Evolutionary conservation across 2,797 vertebrate genomes (phyloP).

Genomic region (Urocyon cinereoargenteus): DNA sequence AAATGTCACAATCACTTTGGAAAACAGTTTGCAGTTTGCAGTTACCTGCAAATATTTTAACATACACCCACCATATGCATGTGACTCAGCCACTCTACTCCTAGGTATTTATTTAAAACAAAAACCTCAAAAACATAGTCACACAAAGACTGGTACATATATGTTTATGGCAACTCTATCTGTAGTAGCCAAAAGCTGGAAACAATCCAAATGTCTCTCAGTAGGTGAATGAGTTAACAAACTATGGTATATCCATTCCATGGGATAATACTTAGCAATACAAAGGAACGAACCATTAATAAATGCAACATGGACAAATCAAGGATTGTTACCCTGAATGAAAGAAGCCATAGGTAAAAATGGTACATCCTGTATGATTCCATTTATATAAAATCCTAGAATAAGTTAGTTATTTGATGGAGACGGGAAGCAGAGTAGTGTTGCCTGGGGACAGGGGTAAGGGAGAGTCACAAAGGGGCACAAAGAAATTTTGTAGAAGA

Average conservation of each 20-base stretch:
- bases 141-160: not conserved
- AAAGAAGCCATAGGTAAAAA: conserved; percentile 3
- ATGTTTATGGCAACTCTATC: not conserved
- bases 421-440: not conserved
- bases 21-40: not conserved
- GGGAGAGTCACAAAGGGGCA: not conserved
- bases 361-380: not conserved
- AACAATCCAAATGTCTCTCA: not conserved
- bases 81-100: not conserved
- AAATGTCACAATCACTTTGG: not conserved
- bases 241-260: too few species aligned
- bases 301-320: not conserved
- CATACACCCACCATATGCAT: not conserved
- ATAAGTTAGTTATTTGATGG: not conserved
- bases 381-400: not conserved
- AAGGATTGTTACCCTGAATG: not conserved
- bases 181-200: not conserved
- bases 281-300: not conserved
- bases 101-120: not conserved
- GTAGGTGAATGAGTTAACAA: not conserved
- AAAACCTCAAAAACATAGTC: not conserved
- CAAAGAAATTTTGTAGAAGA: not conserved
- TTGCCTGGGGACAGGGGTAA: not conserved
- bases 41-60: conserved; percentile 27
- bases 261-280: not conserved